Base-by-base conservation (phyloP, 2,797 vertebrate species). In the Potorous gilbertii region DNA sequence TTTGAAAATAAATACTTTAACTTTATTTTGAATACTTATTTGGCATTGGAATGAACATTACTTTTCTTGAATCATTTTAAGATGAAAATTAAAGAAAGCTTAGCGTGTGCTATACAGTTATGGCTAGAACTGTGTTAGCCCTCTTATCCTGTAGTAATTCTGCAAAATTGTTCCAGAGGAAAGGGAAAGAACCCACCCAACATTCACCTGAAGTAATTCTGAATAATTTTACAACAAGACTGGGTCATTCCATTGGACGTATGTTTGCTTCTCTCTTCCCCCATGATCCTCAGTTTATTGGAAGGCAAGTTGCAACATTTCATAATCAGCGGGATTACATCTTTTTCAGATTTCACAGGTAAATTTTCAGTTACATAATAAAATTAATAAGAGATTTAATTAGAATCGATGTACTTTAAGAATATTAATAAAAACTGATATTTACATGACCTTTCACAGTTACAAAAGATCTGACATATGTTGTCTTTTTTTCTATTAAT, bases 261-360 rank as follows among this genome's bases (percentile, higher is more conserved):
- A 98, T 99, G 98, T 99, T 99, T 54, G 99, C 99, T 0, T 99
- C 99, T n/a, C 99, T 99, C 40, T 99, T 99, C 96, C 99, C 99
- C 40, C 99, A 99, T 1, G 98, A 99, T 95, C 99, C 99, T 40
- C 99, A 99, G 91, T 99, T 99, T 97, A 97, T 99, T 56, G 99
- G 99, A 94, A 99, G 99, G 96, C 99, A 99, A 97, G 99, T 99
- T 14, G 99, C 99, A 81, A 99, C 99, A 10, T 99, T 99, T 97
- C 99, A 99, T 98, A 99, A 99, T 98, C 99, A 99, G 97, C 98
- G 99, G 96, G 99, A 99, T 98, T 99, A 99, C 97, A 98, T 99
- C 96, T 99, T 99, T 96, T 99, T 99, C 98, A 98, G 99, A 98
- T 99, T 99, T 98, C 99, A 99, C 98, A 99, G 99, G 99, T 99